Evolutionary conservation across 2,888 invertebrate species (phyloP).

Genomic region (Odontocerum albicorne): DNA sequence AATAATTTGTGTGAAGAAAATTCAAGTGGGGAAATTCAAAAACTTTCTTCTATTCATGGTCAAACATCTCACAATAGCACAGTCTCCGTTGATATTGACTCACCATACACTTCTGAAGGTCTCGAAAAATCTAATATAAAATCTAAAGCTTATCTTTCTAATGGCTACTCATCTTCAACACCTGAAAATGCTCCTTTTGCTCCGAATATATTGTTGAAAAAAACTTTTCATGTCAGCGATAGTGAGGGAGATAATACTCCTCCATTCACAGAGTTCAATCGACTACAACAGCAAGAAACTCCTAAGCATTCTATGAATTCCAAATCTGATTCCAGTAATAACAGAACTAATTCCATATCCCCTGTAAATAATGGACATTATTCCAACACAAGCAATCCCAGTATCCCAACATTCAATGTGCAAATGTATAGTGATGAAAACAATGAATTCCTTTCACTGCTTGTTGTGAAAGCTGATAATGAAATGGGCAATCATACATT

Average conservation of each 20-base stretch:
- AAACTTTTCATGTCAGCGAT: constrained; percentile 28
- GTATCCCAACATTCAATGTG: constrained; percentile 49
- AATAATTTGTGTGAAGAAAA: too few species aligned
- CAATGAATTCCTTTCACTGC: constrained; percentile 52
- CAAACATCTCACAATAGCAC: constrained; percentile 37
- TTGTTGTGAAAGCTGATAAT: constrained; percentile 52
- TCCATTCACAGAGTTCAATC: constrained; percentile 43
- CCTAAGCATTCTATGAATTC: constrained; percentile 43
- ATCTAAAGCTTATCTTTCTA: constrained; percentile 23
- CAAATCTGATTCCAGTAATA: constrained; percentile 25
- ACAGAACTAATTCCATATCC: constrained; percentile 44
- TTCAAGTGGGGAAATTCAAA: constrained; percentile 41
- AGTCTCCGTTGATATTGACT: constrained; percentile 25
- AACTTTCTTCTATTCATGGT: constrained; percentile 43
- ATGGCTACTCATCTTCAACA: constrained; percentile 32
- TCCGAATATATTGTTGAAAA: constrained; percentile 18
- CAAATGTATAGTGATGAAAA: constrained; percentile 53
- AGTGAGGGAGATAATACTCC: constrained; percentile 50
- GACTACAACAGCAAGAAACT: constrained; percentile 39
- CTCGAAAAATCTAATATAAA: constrained; percentile 2
- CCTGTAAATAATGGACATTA: constrained; percentile 53
- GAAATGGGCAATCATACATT: constrained; percentile 55
- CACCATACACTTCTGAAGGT: constrained; percentile 15
- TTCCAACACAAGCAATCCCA: constrained; percentile 45
- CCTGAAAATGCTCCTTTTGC: constrained; percentile 28